These are phyloP conservation scores for Spinibarbus caldwelli DNA, from an alignment of 2,797 vertebrate genomes.

Conservation along the genomic window DNA sequence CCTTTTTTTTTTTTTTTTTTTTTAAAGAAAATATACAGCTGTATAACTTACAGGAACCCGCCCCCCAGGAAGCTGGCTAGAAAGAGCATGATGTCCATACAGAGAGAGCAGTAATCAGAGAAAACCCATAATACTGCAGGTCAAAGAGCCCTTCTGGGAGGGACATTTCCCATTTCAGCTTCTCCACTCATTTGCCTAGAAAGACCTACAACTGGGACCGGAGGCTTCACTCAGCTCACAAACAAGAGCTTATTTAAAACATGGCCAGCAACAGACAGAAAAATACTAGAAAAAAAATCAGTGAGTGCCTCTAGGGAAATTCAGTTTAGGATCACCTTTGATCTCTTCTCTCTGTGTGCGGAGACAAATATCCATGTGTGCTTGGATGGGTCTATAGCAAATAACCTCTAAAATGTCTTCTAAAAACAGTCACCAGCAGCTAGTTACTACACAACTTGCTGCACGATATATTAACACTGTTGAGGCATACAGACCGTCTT, in stretches of 20 bases:
- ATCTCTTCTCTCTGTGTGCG: conserved; percentile 9
- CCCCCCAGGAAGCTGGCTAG: not conserved
- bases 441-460: conserved; percentile 9
- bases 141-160: conserved; percentile 35
- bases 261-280: not conserved
- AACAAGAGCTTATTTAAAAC: conserved; percentile 48
- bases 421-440: conserved; percentile 15
- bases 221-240: conserved; percentile 20
- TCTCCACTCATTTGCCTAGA: conserved; percentile 16
- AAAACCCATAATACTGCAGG: conserved; percentile 27
- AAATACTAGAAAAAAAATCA: conserved; percentile 15
- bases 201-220: conserved; percentile 11
- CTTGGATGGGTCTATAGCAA: conserved; percentile 1
- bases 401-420: conserved; percentile 35
- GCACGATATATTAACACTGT: not conserved
- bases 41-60: not conserved
- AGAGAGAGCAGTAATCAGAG: not conserved
- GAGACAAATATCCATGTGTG: conserved; percentile 10
- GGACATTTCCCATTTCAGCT: conserved; percentile 21
- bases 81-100: not conserved
- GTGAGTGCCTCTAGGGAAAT: conserved; percentile 33
- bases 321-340: conserved; percentile 35
- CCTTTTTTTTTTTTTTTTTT: not conserved
- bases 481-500: not conserved
- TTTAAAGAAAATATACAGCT: not conserved